A percentile compares a stretch with the other conserved stretches of the same genome.
phyloP scores from a whole-genome alignment of 2,113 vertebrate genomes.

The Morone saxatilis region DNA sequence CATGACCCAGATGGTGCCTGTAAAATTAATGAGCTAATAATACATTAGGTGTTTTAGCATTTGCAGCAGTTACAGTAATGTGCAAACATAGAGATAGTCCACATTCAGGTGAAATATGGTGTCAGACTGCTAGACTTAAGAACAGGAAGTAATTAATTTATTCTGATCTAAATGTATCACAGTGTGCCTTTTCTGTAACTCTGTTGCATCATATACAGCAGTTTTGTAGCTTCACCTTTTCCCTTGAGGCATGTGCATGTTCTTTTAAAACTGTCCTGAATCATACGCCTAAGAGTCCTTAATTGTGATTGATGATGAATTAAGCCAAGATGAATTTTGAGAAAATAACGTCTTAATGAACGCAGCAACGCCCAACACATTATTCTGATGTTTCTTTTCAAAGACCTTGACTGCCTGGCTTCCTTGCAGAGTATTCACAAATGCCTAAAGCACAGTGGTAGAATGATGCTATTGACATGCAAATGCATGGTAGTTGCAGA shows the following conservation, averaged over 20 bases:
- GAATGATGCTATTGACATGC: conserved; percentile 81
- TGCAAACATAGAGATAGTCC: conserved; percentile 60
- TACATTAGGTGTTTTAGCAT: conserved; percentile 69
- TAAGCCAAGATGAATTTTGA: conserved; percentile 37
- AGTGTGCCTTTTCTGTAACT: not conserved
- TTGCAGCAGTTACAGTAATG: conserved; percentile 74
- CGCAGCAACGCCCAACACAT: conserved; percentile 29
- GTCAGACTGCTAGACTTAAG: conserved; percentile 34
- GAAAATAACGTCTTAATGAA: conserved; percentile 52
- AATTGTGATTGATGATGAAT: conserved; percentile 50
- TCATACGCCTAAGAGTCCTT: not conserved
- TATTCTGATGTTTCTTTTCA: conserved; percentile 65
- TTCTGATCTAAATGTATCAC: conserved; percentile 51
- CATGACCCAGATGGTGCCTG: conserved; percentile 81
- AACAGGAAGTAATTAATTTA: conserved; percentile 46
- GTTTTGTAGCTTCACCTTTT: conserved; percentile 31
- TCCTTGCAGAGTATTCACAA: conserved; percentile 60
- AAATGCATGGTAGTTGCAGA: conserved; percentile 79
- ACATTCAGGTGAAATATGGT: conserved; percentile 61
- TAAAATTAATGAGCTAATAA: conserved; percentile 82
- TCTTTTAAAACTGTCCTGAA: conserved; percentile 10
- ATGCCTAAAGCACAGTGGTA: conserved; percentile 72
- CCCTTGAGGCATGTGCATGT: conserved; percentile 15
- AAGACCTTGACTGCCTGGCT: conserved; percentile 64
- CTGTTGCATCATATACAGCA: conserved; percentile 7